Evolutionary conservation across 2,888 invertebrate species (phyloP), one percentile per base, ranked within the genome.

Genomic region (Scaptomyza cyrtandrae): DNA sequence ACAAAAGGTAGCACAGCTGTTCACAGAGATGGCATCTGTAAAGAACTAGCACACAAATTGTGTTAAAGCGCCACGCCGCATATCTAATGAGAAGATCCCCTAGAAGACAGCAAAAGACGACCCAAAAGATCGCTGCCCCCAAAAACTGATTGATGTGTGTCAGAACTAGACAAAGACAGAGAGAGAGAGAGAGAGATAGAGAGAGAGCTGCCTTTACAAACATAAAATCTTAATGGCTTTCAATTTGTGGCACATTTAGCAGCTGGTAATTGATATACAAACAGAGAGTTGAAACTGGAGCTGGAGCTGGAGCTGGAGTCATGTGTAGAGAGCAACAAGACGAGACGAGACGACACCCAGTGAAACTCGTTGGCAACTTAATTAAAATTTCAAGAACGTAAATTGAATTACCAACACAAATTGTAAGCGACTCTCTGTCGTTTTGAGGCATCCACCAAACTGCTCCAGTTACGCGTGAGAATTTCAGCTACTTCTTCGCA

Each of bases 401-500:
- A 89, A 86, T 77, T 77, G 81, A 89, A 88, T 89, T 86, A 81
- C 60, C 74, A 80, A 83, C 88, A 76, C 88, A 79, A 86, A 83
- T 86, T 86, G 88, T 86, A 72, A 75, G 43, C 57, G 75, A 73
- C 67, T 73, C 65, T 29, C 24, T 24, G 24, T 19, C 24, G 24
- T 24, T 24, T 24, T 24, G 24, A 24, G 49, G 33, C 39, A 60
- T 68, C 61, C 80, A 70, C 70, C 71, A 77, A 41, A 71, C 63
- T 90, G 89, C 81, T 89, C 90, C 82, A 89, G 78, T 89, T 90
- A 90, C 89, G 90, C 90, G 90, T 90, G 90, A 88, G 90, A 90
- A 90, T 87, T 90, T 82, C 80, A 53, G 33, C 58, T 66, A 55
- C 64, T 16, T 65, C 78, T 78, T 58, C 65, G 90, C 90, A 90